phyloP scores from a whole-genome alignment of 1,140 invertebrate species.

The Drosophila azteca region DNA sequence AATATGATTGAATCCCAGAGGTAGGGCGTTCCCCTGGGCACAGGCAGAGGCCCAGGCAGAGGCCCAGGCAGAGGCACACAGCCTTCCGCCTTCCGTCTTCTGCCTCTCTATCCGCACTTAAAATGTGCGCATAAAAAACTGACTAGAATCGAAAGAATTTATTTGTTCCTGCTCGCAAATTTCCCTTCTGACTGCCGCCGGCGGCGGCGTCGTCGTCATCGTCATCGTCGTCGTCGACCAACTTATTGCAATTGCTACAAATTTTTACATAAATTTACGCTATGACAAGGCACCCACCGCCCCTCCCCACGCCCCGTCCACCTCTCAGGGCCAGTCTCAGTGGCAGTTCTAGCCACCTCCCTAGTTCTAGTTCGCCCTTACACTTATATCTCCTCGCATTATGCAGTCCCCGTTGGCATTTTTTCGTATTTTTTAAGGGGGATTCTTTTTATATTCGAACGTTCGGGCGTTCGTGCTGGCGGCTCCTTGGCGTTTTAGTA shows the following conservation, averaged over 20 bases:
- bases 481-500: conserved; percentile 52
- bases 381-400: conserved; percentile 36
- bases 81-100: too few species aligned
- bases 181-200: conserved; percentile 30
- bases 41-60: neutral
- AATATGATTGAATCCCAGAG: neutral
- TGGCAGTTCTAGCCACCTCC: neutral
- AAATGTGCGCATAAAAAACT: conserved; percentile 61
- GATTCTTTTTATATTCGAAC: conserved; percentile 52
- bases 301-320: neutral
- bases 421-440: conserved; percentile 65
- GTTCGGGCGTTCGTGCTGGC: neutral
- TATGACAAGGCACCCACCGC: conserved; percentile 38
- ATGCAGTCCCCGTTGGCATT: conserved; percentile 66
- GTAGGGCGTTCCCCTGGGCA: neutral
- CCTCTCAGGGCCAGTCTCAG: neutral
- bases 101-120: conserved; percentile 18
- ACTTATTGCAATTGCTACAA: conserved; percentile 78
- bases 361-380: conserved; percentile 22
- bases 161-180: conserved; percentile 67
- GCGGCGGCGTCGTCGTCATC: conserved; percentile 15
- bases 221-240: neutral
- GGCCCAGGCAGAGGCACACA: too few species aligned
- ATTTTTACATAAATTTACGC: conserved; percentile 81
- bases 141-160: conserved; percentile 45